These are phyloP conservation scores for Bergia puertoricense DNA, from an alignment of 92 coral and sea anemone species.

Conservation along the genomic window DNA sequence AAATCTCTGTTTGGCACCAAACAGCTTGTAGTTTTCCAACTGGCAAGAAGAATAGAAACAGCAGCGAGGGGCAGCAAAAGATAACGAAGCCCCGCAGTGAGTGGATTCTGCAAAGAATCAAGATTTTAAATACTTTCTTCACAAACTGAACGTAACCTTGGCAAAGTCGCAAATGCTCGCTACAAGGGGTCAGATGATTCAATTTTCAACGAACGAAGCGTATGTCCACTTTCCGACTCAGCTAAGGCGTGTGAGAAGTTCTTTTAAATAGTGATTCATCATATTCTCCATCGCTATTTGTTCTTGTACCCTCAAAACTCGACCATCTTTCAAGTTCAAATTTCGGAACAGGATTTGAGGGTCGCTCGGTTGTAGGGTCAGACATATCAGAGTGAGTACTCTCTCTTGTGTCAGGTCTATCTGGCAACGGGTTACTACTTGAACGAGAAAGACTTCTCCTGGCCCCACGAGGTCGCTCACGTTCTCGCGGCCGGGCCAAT, in stretches of 20 bases:
- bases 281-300: conserved; percentile 11
- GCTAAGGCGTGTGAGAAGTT: conserved; percentile 11
- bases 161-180: background rate
- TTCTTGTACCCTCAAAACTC: conserved; percentile 27
- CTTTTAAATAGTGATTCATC: conserved; percentile 27
- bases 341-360: conserved; percentile 39
- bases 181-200: background rate
- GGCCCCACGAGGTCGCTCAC: conserved; percentile 80
- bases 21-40: conserved; percentile 8
- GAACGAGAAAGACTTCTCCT: conserved; percentile 58
- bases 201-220: background rate
- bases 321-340: conserved; percentile 37
- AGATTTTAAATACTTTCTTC: background rate
- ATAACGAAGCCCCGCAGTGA: background rate
- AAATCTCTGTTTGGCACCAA: background rate
- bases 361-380: conserved; percentile 30
- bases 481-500: conserved; percentile 72
- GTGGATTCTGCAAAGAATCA: background rate
- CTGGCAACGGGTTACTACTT: conserved; percentile 25
- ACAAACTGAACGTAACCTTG: conserved; percentile 19
- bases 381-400: conserved; percentile 43
- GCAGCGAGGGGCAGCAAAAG: background rate
- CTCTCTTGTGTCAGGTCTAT: conserved; percentile 34
- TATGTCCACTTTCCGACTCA: background rate
- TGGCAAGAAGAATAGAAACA: background rate